phyloP scores from a whole-genome alignment of 2,797 vertebrate species.

The Rhinogobio ventralis region DNA sequence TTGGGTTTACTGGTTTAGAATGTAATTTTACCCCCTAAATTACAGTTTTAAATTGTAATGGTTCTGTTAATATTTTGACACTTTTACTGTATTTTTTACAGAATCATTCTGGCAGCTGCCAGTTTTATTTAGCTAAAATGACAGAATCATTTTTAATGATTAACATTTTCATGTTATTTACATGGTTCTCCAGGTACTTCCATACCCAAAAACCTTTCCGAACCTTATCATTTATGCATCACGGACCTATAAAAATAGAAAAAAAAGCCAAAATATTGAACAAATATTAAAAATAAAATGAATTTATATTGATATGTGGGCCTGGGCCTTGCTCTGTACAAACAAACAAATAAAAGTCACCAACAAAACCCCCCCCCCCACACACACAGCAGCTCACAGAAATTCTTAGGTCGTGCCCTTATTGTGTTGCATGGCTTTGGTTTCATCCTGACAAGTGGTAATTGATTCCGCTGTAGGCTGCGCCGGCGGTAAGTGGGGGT shows the following conservation, averaged over 20 bases:
- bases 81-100: neutral
- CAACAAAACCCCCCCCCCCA: neutral
- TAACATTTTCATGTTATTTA: neutral
- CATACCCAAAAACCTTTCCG: neutral
- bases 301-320: neutral
- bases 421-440: slow-evolving; percentile 83
- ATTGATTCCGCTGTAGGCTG: slow-evolving; percentile 95
- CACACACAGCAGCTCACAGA: slow-evolving; percentile 44
- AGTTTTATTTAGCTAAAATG: neutral
- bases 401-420: slow-evolving; percentile 87
- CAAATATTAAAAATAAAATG: neutral
- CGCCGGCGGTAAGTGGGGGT: slow-evolving; percentile 91
- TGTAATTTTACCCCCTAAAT: neutral
- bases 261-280: neutral
- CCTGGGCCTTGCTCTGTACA: neutral
- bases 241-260: neutral
- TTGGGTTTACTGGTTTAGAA: neutral
- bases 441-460: slow-evolving; percentile 98
- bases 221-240: neutral
- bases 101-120: neutral
- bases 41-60: neutral
- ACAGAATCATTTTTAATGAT: neutral
- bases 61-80: neutral
- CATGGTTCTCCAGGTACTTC: neutral
- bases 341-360: slow-evolving; percentile 11